Percentiles rank a stretch among this genome's conserved stretches.
Evolutionary conservation across 1,140 invertebrate species (phyloP).

Genomic region (Delia radicum): DNA sequence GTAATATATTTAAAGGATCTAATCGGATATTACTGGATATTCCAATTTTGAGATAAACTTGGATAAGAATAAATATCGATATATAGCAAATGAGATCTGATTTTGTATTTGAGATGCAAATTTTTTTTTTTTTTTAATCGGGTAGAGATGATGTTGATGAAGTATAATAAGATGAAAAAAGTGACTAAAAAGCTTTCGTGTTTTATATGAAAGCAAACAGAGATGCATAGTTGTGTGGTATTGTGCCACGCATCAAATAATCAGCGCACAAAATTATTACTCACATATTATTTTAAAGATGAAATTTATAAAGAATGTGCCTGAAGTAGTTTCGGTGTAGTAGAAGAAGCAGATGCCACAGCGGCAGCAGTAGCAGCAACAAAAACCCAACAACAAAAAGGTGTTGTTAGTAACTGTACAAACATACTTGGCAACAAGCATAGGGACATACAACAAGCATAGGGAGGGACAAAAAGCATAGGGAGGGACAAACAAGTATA

Average conservation of each 20-base stretch:
- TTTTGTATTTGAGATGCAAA: no score
- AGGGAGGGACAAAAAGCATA: no score
- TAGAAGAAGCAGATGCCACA: background rate
- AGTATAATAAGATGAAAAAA: background rate
- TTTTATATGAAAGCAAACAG: background rate
- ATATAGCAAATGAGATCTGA: no score
- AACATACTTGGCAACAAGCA: background rate
- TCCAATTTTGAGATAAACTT: no score
- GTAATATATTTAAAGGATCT: no score
- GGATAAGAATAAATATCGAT: no score
- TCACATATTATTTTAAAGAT: background rate
- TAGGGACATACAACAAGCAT: no score
- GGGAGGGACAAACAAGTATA: no score
- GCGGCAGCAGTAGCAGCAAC: background rate
- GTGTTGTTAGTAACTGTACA: background rate
- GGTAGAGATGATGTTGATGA: background rate
- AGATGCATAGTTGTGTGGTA: background rate
- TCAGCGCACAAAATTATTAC: slow-evolving; percentile 4
- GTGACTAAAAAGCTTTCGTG: background rate
- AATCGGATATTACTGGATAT: no score
- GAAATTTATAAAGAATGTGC: background rate
- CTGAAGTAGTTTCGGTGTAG: background rate
- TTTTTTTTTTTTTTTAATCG: no score
- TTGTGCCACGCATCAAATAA: background rate
- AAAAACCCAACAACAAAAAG: background rate